A percentile compares a stretch with the other conserved stretches of the same genome.
phyloP scores from a whole-genome alignment of 2,113 vertebrate genomes.

The Nerophis ophidion region DNA sequence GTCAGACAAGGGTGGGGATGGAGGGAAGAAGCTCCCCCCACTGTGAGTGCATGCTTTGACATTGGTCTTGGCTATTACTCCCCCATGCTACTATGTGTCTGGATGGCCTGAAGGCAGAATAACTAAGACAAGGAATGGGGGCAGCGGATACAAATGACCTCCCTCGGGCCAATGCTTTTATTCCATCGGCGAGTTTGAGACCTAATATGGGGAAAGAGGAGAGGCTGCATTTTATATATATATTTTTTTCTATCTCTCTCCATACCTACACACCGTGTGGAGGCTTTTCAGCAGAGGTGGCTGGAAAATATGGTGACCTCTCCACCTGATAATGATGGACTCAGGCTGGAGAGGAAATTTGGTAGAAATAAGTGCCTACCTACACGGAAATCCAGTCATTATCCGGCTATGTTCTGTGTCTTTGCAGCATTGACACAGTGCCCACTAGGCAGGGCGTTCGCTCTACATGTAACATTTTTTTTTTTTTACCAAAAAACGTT shows the following conservation, averaged over 20 bases:
- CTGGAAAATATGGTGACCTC: background rate
- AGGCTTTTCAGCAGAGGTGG: conserved; percentile 11
- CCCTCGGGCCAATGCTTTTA: conserved; percentile 44
- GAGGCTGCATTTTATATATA: conserved; percentile 20
- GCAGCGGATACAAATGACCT: conserved; percentile 57
- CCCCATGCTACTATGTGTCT: conserved; percentile 44
- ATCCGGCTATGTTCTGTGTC: conserved; percentile 14
- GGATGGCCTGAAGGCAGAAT: conserved; percentile 46
- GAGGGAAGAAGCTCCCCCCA: conserved; percentile 6
- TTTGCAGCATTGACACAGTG: conserved; percentile 15
- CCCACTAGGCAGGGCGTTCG: conserved; percentile 6
- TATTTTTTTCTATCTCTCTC: background rate
- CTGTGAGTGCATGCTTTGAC: conserved; percentile 37
- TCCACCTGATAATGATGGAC: conserved; percentile 34
- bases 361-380: conserved; percentile 21
- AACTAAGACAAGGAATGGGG: conserved; percentile 44
- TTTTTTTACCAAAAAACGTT: conserved; percentile 3
- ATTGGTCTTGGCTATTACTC: conserved; percentile 55
- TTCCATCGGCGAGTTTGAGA: conserved; percentile 4
- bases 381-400: conserved; percentile 22
- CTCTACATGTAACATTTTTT: background rate
- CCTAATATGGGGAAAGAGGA: background rate
- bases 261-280: conserved; percentile 3
- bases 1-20: background rate
- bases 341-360: conserved; percentile 6